Conservation (phyloP, 2,888 invertebrate species). For the Tetranychus truncatus region DNA sequence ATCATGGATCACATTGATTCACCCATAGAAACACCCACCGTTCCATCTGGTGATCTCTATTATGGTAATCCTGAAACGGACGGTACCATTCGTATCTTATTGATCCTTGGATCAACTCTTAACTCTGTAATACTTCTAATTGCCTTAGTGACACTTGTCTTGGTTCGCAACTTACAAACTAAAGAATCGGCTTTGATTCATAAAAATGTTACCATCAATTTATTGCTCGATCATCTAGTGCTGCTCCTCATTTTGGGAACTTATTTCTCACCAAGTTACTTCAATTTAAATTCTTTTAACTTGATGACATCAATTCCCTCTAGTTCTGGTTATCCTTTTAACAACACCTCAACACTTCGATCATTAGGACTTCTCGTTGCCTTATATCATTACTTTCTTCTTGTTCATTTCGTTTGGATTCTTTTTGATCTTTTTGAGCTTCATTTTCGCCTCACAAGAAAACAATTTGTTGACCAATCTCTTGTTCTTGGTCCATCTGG, state of each 20-base stretch:
- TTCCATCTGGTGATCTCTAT: neutral
- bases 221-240: slow-evolving; percentile 7
- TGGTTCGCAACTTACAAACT: neutral
- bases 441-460: neutral
- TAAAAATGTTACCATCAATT: slow-evolving; percentile 11
- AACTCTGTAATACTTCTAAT: slow-evolving; percentile 2
- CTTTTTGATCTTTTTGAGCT: slow-evolving; percentile 7
- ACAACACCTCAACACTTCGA: neutral
- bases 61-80: neutral
- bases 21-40: neutral
- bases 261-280: neutral
- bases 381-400: slow-evolving; percentile 6
- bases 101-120: neutral
- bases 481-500: neutral
- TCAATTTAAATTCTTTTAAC: neutral
- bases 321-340: neutral
- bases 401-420: slow-evolving; percentile 11
- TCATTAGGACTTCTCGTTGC: slow-evolving; percentile 6
- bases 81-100: neutral
- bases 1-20: slow-evolving; percentile 43
- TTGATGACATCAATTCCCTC: neutral
- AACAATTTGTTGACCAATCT: neutral
- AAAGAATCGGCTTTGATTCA: slow-evolving; percentile 3
- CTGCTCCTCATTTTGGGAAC: neutral
- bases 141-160: neutral